These are phyloP conservation scores for Copidosoma aretas DNA, from an alignment of 2,888 invertebrate species.

Conservation along the genomic window DNA sequence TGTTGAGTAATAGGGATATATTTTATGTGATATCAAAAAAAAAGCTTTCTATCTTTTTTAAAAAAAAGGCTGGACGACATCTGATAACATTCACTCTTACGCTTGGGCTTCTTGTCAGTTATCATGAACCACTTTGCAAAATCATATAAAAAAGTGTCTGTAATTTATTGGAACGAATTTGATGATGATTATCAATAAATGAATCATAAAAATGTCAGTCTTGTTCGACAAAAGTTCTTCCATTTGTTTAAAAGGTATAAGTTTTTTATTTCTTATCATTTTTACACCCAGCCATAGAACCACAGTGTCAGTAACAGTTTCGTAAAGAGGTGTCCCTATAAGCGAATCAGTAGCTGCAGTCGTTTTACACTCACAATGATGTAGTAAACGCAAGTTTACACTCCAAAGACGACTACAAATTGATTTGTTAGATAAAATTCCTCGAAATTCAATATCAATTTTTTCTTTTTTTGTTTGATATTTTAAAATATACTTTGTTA, in stretches of 20 bases:
- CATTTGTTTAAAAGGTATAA: conserved; percentile 31
- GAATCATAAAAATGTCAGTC: conserved; percentile 24
- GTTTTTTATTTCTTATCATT: conserved; percentile 34
- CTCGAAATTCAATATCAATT: conserved; percentile 41
- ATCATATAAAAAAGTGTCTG: conserved; percentile 39
- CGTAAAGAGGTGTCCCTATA: conserved; percentile 50
- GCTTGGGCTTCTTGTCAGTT: neutral
- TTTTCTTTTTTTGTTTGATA: too few species aligned
- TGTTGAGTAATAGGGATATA: neutral
- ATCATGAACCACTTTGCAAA: conserved; percentile 3
- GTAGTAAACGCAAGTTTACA: conserved; percentile 47
- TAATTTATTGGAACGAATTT: conserved; percentile 35
- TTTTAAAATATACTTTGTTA: conserved; percentile 46
- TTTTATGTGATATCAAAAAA: neutral
- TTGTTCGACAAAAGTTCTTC: conserved; percentile 37
- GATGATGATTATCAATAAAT: conserved; percentile 14
- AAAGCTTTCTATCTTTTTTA: conserved; percentile 7
- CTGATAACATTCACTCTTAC: neutral
- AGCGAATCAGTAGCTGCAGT: conserved; percentile 53
- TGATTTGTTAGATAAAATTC: conserved; percentile 46
- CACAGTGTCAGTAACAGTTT: conserved; percentile 51
- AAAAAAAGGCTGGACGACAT: neutral
- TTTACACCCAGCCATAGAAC: conserved; percentile 52
- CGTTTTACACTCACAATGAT: conserved; percentile 52
- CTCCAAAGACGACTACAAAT: conserved; percentile 46